Percentiles rank a stretch among this genome's conserved stretches.
Conservation (phyloP, 37 sponge, comb jelly and placozoan genomes). For the Cliona cf. orientalis region DNA sequence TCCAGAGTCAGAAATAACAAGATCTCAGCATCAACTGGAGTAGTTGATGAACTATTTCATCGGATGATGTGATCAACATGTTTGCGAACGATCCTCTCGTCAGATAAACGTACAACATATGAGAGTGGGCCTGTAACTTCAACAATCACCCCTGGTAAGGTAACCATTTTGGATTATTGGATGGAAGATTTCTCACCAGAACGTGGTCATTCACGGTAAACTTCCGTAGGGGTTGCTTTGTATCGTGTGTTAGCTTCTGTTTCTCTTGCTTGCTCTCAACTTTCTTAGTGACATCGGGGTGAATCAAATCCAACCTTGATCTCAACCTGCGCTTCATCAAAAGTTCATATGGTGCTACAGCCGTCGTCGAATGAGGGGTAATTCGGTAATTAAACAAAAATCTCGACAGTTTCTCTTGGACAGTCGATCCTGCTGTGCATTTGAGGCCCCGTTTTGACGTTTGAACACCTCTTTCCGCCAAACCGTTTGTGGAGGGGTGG, state of each 20-base stretch:
- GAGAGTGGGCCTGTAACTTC: conserved; percentile 12
- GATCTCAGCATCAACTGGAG: too few relatives aligned
- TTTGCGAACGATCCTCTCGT: not conserved
- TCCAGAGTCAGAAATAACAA: too few relatives aligned
- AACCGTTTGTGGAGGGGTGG: too few relatives aligned
- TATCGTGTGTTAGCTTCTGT: conserved; percentile 7
- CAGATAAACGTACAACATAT: not conserved
- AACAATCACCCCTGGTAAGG: not conserved
- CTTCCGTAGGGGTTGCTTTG: not conserved
- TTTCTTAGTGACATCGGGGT: not conserved
- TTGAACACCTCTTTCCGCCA: too few relatives aligned
- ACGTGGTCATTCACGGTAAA: conserved; percentile 7
- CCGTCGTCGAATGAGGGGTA: conserved; percentile 10
- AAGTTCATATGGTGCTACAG: not conserved
- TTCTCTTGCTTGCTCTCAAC: conserved; percentile 1
- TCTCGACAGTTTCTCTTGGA: too few relatives aligned
- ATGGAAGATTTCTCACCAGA: not conserved
- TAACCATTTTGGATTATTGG: not conserved
- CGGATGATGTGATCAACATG: too few relatives aligned
- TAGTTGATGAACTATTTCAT: too few relatives aligned
- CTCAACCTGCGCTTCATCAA: not conserved
- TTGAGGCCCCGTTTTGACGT: too few relatives aligned
- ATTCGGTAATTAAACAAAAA: conserved; percentile 13
- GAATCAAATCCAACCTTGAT: not conserved
- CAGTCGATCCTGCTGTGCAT: too few relatives aligned